Conservation (phyloP, 2,113 vertebrate genomes). For the Gasterosteus nipponicus region DNA sequence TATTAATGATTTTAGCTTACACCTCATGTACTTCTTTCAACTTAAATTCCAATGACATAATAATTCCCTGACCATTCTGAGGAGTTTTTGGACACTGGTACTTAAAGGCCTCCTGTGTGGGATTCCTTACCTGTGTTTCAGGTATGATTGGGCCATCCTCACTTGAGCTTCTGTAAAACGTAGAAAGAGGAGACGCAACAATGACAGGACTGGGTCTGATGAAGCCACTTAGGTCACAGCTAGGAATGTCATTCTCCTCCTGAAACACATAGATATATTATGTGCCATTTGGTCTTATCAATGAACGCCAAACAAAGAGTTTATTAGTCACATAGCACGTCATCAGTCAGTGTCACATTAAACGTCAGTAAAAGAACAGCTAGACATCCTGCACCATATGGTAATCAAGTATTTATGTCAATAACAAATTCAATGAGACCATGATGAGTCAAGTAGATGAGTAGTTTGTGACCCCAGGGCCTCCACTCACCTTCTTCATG, state of each 20-base stretch:
- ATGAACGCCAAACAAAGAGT: slow-evolving; percentile 1
- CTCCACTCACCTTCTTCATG: slow-evolving; percentile 88
- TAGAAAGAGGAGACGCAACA: slow-evolving; percentile 93
- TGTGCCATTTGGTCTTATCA: not conserved
- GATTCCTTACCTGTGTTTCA: slow-evolving; percentile 90
- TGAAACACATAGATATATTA: slow-evolving; percentile 29
- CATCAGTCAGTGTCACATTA: not conserved
- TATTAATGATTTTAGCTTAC: not conserved
- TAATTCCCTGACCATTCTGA: too few species aligned
- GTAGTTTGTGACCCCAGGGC: not conserved
- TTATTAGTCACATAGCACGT: not conserved
- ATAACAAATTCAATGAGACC: not conserved
- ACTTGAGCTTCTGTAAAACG: slow-evolving; percentile 89
- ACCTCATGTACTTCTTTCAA: not conserved
- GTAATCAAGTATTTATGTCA: not conserved
- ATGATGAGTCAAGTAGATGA: not conserved
- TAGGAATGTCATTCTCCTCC: slow-evolving; percentile 98
- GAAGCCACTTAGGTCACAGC: slow-evolving; percentile 96
- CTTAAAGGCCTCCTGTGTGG: not conserved
- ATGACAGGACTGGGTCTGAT: slow-evolving; percentile 93
- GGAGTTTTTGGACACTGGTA: not conserved
- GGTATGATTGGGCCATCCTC: slow-evolving; percentile 95
- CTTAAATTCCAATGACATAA: not conserved
- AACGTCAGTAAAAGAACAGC: not conserved
- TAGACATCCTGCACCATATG: not conserved